A percentile compares a stretch with the other conserved stretches of the same genome.
These are phyloP conservation scores for Cephus sareptanus DNA, from an alignment of 2,888 invertebrate species.

Conservation along the genomic window DNA sequence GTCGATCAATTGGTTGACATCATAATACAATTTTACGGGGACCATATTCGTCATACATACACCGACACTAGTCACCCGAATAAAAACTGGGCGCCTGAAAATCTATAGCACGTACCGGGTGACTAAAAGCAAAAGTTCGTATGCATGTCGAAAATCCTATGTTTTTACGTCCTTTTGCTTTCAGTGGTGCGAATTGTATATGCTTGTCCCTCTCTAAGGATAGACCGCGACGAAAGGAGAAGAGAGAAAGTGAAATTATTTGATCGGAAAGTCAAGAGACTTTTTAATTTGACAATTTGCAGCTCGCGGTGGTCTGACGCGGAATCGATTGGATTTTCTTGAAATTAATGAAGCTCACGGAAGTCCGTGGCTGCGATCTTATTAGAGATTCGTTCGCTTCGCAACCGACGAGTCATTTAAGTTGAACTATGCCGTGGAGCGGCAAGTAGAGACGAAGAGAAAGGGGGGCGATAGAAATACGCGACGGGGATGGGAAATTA, in stretches of 20 bases:
- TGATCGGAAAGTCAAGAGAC: background rate
- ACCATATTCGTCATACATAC: slow-evolving; percentile 23
- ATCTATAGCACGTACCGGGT: no score
- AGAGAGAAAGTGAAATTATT: background rate
- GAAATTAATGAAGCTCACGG: slow-evolving; percentile 49
- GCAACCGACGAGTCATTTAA: slow-evolving; percentile 53
- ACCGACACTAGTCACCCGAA: background rate
- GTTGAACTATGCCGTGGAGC: slow-evolving; percentile 26
- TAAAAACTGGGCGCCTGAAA: background rate
- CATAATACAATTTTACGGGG: slow-evolving; percentile 28
- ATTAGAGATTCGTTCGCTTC: slow-evolving; percentile 46
- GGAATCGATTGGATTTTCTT: background rate
- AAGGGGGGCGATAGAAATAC: slow-evolving; percentile 5
- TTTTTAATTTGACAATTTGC: background rate
- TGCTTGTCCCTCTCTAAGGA: background rate
- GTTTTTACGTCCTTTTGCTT: no score
- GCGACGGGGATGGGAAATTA: slow-evolving; percentile 3
- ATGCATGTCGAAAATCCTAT: no score
- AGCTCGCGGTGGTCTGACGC: background rate
- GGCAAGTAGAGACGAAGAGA: slow-evolving; percentile 25
- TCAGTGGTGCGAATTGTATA: background rate
- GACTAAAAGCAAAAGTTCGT: no score
- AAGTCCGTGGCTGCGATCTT: slow-evolving; percentile 52
- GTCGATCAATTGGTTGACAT: slow-evolving; percentile 18
- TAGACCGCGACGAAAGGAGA: background rate